Conservation (phyloP, 2,888 invertebrate species). For the Drosophila recens region DNA sequence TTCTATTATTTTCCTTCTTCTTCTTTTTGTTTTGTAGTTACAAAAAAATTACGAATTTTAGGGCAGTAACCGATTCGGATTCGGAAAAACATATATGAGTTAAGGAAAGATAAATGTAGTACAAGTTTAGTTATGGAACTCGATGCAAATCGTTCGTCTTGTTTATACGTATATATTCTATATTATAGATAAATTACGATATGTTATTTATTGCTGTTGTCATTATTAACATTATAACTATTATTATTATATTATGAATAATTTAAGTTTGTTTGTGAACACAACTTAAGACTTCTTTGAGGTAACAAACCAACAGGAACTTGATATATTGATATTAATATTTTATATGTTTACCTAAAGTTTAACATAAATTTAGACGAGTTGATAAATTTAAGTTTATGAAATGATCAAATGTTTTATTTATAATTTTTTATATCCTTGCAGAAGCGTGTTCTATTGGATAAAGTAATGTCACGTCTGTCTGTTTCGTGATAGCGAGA, state of each 20-base stretch:
- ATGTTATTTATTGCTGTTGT: slow-evolving; percentile 65
- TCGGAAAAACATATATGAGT: slow-evolving; percentile 61
- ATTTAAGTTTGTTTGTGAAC: slow-evolving; percentile 48
- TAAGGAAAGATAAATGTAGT: slow-evolving; percentile 17
- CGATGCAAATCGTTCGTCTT: slow-evolving; percentile 35
- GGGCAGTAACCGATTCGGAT: slow-evolving; percentile 47
- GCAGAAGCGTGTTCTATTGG: background rate
- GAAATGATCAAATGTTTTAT: slow-evolving; percentile 40
- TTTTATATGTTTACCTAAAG: slow-evolving; percentile 56
- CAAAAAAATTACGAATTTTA: slow-evolving; percentile 53
- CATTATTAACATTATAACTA: slow-evolving; percentile 32
- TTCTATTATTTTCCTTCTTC: slow-evolving; percentile 35
- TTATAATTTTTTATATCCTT: slow-evolving; percentile 5
- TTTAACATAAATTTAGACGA: slow-evolving; percentile 53
- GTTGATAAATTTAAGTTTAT: slow-evolving; percentile 54
- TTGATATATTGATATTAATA: slow-evolving; percentile 59
- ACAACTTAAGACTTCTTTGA: slow-evolving; percentile 47
- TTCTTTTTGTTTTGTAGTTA: slow-evolving; percentile 54
- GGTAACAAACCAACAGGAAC: slow-evolving; percentile 40
- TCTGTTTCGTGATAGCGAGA: no score
- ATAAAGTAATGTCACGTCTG: no score
- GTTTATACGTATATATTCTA: slow-evolving; percentile 27
- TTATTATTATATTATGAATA: slow-evolving; percentile 24
- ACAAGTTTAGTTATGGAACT: slow-evolving; percentile 53
- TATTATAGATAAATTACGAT: slow-evolving; percentile 28